Conservation (phyloP, 2,797 vertebrate species). For the Thunnus albacares region DNA sequence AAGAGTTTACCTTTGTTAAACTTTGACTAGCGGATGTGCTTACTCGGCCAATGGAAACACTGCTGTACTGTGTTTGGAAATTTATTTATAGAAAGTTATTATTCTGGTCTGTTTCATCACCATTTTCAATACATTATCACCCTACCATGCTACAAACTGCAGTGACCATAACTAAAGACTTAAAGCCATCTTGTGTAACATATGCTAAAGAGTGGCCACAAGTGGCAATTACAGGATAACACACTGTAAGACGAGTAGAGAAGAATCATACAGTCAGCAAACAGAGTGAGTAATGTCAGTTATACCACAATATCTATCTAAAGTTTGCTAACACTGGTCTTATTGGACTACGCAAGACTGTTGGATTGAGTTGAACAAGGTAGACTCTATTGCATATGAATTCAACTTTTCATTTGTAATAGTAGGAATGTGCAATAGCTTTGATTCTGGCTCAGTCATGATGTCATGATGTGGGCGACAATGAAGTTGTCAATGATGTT, state of each 20-base stretch:
- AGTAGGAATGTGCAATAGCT: neutral
- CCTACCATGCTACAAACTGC: no score
- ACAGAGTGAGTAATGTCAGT: neutral
- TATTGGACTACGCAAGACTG: no score
- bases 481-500: neutral
- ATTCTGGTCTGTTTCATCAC: no score
- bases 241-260: neutral
- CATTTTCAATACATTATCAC: no score
- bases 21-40: no score
- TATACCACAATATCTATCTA: neutral
- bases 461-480: slow-evolving; percentile 4
- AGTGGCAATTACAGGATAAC: neutral
- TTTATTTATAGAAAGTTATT: no score
- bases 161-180: no score
- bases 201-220: neutral
- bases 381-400: neutral
- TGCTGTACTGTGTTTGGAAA: no score
- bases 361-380: neutral
- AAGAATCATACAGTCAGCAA: neutral
- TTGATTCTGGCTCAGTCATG: neutral
- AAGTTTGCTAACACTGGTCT: no score
- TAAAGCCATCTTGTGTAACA: no score
- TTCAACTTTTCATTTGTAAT: neutral
- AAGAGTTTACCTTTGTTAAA: no score
- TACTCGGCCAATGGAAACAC: no score